These are phyloP conservation scores for Austrofundulus limnaeus DNA, from an alignment of 2,113 vertebrate genomes.

Conservation along the genomic window DNA sequence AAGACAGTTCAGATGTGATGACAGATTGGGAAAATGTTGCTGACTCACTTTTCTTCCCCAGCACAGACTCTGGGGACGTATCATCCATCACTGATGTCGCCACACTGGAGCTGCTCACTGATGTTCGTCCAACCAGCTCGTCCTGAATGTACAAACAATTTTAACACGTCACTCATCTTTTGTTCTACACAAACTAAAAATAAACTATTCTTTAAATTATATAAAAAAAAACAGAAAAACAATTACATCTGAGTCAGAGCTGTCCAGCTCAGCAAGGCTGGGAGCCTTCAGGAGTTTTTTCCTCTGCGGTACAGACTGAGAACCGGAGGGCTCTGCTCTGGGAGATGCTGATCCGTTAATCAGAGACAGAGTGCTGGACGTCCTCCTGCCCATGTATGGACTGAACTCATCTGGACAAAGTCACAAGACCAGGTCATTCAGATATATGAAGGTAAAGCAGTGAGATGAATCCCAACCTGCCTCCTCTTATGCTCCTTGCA, in stretches of 20 bases:
- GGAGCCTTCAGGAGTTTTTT: constrained; percentile 94
- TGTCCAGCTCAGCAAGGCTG: constrained; percentile 90
- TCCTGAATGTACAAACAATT: constrained; percentile 78
- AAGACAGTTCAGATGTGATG: not conserved
- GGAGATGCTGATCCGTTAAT: constrained; percentile 77
- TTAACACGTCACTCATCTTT: constrained; percentile 1
- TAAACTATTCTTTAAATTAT: no score
- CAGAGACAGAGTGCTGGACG: constrained; percentile 78
- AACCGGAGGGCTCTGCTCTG: constrained; percentile 57
- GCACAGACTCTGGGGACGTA: constrained; percentile 80
- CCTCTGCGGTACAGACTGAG: constrained; percentile 77
- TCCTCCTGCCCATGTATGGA: constrained; percentile 82
- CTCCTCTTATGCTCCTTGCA: constrained; percentile 39
- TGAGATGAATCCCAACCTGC: constrained; percentile 40
- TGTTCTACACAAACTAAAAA: not conserved
- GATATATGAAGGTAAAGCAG: not conserved
- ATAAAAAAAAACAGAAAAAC: no score
- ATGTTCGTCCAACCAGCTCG: constrained; percentile 80
- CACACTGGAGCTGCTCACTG: constrained; percentile 88
- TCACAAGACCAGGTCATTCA: constrained; percentile 38
- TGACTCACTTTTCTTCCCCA: constrained; percentile 90
- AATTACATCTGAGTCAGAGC: constrained; percentile 95
- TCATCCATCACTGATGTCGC: constrained; percentile 88
- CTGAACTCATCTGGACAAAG: constrained; percentile 84
- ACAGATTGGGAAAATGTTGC: constrained; percentile 7